Conservation (phyloP, 2,888 invertebrate species). For the Agrilus biguttatus region DNA sequence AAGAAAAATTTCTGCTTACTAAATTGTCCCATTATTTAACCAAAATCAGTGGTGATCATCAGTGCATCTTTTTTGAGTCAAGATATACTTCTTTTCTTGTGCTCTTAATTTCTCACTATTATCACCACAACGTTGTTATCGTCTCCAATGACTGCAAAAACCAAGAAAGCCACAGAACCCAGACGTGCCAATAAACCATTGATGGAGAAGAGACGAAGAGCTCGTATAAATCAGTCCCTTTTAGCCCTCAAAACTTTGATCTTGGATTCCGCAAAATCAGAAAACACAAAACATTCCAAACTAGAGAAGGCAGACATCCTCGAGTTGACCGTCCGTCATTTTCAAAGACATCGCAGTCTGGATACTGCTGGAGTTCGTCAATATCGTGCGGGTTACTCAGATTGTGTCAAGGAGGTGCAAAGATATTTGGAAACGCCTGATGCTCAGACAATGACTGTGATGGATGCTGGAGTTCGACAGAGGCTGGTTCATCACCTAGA, state of each 20-base stretch:
- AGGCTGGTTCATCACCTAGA: conserved; percentile 44
- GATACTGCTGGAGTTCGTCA: conserved; percentile 43
- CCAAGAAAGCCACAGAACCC: conserved; percentile 24
- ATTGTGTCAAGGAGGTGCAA: conserved; percentile 49
- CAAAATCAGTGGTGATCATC: conserved; percentile 2
- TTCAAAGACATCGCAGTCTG: conserved; percentile 57
- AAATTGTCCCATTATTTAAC: conserved; percentile 2
- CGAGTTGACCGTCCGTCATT: conserved; percentile 68
- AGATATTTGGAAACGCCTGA: conserved; percentile 45
- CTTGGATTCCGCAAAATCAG: conserved; percentile 51
- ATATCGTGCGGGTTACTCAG: conserved; percentile 51
- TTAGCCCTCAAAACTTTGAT: conserved; percentile 58
- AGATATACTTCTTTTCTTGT: conserved; percentile 4
- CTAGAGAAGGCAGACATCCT: conserved; percentile 76
- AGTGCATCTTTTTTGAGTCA: conserved; percentile 6
- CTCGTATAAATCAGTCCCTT: conserved; percentile 59
- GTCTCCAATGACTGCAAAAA: conserved; percentile 25
- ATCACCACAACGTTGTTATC: background rate
- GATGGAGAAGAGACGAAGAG: conserved; percentile 62
- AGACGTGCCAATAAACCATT: conserved; percentile 61
- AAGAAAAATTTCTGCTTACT: background rate
- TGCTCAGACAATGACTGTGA: conserved; percentile 40
- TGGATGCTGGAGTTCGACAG: conserved; percentile 43
- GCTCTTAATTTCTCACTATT: background rate
- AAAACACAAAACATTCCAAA: conserved; percentile 63